Evolutionary conservation across 2,797 vertebrate genomes (phyloP).

Genomic region (Arrhamphus sclerolepis): DNA sequence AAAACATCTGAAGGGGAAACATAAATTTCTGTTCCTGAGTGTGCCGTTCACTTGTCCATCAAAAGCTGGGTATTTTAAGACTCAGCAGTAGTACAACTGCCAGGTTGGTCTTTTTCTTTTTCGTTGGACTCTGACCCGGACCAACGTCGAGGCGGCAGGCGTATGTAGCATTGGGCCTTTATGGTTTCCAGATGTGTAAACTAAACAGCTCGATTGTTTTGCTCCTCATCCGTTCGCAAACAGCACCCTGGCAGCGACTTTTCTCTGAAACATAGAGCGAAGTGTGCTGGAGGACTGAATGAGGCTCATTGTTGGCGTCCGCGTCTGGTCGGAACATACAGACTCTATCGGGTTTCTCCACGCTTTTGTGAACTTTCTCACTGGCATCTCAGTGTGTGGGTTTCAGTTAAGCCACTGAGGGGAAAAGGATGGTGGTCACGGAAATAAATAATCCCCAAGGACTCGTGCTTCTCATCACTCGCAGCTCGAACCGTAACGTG

Average conservation of each 20-base stretch:
- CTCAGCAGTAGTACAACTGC: constrained; percentile 19
- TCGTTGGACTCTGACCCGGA: constrained; percentile 30
- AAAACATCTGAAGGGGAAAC: constrained; percentile 5
- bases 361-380: constrained; percentile 9
- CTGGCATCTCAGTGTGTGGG: constrained; percentile 15
- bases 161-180: constrained; percentile 30
- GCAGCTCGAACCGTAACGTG: constrained; percentile 25
- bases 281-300: constrained; percentile 52
- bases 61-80: constrained; percentile 39
- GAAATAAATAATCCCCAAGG: constrained; percentile 42
- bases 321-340: constrained; percentile 10
- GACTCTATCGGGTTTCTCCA: constrained; percentile 36
- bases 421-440: constrained; percentile 8
- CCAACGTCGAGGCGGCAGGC: constrained; percentile 40
- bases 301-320: constrained; percentile 55
- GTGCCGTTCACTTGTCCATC: constrained; percentile 13
- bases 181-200: constrained; percentile 76
- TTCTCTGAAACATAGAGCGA: constrained; percentile 22
- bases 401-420: constrained; percentile 34
- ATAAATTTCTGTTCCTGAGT: background rate
- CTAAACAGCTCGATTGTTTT: constrained; percentile 66
- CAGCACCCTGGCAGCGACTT: constrained; percentile 29
- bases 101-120: constrained; percentile 10
- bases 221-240: constrained; percentile 52
- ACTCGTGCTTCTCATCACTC: constrained; percentile 29